Conservation (phyloP, 2,797 vertebrate species). For the Hypotaenidia philippensis region DNA sequence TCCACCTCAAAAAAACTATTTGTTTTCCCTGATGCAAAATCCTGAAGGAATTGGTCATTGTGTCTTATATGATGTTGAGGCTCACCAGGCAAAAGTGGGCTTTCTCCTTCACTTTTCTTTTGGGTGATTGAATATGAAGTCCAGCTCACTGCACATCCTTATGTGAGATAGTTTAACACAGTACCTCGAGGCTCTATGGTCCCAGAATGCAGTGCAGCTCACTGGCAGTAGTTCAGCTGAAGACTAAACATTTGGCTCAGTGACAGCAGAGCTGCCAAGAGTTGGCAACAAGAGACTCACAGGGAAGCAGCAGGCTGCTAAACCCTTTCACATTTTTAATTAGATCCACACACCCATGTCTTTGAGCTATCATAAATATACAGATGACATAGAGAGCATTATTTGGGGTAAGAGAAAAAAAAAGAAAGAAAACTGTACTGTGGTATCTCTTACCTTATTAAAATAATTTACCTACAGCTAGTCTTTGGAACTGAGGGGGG, state of each 20-base stretch:
- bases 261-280: slow-evolving; percentile 97
- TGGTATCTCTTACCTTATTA: slow-evolving; percentile 76
- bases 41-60: slow-evolving; percentile 17
- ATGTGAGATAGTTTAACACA: slow-evolving; percentile 63
- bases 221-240: slow-evolving; percentile 93
- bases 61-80: background rate
- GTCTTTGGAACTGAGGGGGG: slow-evolving; percentile 27
- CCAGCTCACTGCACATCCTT: slow-evolving; percentile 65
- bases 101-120: slow-evolving; percentile 44
- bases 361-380: slow-evolving; percentile 98
- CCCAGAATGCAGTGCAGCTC: slow-evolving; percentile 90
- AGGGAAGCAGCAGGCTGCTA: slow-evolving; percentile 94
- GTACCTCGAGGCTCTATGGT: slow-evolving; percentile 78
- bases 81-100: slow-evolving; percentile 44
- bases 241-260: slow-evolving; percentile 97
- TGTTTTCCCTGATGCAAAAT: background rate
- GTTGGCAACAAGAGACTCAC: slow-evolving; percentile 92
- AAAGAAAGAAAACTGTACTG: slow-evolving; percentile 41
- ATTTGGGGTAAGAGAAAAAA: slow-evolving; percentile 80
- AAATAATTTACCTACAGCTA: slow-evolving; percentile 77
- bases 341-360: slow-evolving; percentile 99
- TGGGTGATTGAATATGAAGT: slow-evolving; percentile 42
- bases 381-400: slow-evolving; percentile 91
- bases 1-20: background rate
- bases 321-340: slow-evolving; percentile 99